phyloP scores from a whole-genome alignment of 1,140 invertebrate species.

The Mesaphorura yosii region DNA sequence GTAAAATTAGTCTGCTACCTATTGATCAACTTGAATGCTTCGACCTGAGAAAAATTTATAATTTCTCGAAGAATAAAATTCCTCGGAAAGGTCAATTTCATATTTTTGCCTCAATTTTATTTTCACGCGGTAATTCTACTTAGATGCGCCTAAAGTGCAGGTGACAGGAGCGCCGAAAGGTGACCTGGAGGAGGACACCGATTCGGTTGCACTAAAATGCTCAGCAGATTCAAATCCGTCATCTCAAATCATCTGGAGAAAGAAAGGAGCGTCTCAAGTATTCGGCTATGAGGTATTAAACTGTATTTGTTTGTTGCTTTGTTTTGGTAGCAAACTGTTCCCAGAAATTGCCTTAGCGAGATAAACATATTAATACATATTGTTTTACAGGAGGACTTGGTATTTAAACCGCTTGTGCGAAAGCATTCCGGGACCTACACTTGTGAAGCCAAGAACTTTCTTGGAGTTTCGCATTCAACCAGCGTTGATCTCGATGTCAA shows the following conservation, averaged over 20 bases:
- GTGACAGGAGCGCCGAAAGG: constrained; percentile 54
- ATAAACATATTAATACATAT: background rate
- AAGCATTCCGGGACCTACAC: constrained; percentile 60
- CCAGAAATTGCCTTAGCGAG: background rate
- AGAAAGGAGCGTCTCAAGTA: constrained; percentile 47
- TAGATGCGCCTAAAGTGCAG: constrained; percentile 64
- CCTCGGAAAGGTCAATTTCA: background rate
- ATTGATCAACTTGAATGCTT: too few relatives aligned
- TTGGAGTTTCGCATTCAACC: constrained; percentile 64
- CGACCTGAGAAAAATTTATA: too few relatives aligned
- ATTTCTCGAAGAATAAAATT: too few relatives aligned
- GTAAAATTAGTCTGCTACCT: too few relatives aligned
- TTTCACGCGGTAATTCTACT: constrained; percentile 34
- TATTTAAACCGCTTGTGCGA: constrained; percentile 52
- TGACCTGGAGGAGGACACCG: constrained; percentile 69
- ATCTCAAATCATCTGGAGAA: constrained; percentile 67
- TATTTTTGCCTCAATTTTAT: background rate
- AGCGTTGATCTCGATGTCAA: constrained; percentile 72
- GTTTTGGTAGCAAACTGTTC: too few relatives aligned
- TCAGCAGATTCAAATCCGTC: constrained; percentile 72
- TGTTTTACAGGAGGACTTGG: constrained; percentile 45
- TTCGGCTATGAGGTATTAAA: constrained; percentile 34
- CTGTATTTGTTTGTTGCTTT: too few relatives aligned
- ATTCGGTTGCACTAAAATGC: constrained; percentile 63
- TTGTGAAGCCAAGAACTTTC: constrained; percentile 66